phyloP scores from a whole-genome alignment of 2,797 vertebrate species.

The Sebastes nivosus region DNA sequence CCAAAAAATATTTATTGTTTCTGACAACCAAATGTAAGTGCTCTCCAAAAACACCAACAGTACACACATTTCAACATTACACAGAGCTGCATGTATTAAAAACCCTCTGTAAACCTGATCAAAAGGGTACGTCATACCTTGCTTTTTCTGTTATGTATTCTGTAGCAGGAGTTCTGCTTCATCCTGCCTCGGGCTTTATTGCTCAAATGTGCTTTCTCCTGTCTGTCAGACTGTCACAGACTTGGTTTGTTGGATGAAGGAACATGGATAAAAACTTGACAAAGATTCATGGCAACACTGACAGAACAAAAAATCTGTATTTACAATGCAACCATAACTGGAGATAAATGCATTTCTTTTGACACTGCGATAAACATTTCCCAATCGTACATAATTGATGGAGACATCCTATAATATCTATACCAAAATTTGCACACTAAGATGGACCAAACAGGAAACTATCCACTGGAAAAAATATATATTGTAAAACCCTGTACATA shows the following conservation, averaged over 20 bases:
- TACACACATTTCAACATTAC: not conserved
- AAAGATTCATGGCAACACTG: not conserved
- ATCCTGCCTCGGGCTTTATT: not conserved
- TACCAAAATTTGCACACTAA: not conserved
- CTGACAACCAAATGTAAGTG: not conserved
- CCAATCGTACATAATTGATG: not conserved
- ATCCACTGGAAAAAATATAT: not conserved
- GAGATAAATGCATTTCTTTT: not conserved
- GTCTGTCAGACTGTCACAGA: not conserved
- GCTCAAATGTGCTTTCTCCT: not conserved
- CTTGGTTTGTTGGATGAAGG: not conserved
- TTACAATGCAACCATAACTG: not conserved
- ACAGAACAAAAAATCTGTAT: not conserved
- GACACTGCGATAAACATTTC: not conserved
- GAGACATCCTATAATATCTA: not conserved
- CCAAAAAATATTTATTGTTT: slow-evolving; percentile 54
- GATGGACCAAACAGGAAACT: not conserved
- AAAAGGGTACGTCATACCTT: not conserved
- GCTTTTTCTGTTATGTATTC: not conserved
- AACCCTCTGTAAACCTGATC: not conserved
- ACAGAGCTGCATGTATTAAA: not conserved
- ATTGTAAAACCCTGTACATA: not conserved
- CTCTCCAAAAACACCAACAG: not conserved
- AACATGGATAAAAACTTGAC: not conserved
- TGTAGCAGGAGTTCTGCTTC: not conserved